Evolutionary conservation across 2,797 vertebrate species (phyloP).

Genomic region (Huso huso): DNA sequence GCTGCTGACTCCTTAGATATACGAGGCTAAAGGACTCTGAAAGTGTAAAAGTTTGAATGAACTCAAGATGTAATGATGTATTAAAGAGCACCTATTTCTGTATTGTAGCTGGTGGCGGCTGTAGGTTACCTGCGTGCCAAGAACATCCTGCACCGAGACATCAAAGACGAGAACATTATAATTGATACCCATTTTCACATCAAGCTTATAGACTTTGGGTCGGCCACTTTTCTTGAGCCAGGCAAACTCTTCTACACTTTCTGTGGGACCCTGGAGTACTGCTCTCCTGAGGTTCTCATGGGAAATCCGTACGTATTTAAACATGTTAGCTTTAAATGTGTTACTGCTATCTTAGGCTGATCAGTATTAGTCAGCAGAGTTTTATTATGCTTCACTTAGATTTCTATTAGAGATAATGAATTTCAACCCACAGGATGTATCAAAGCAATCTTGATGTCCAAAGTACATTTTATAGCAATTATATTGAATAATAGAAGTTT

Average conservation of each 20-base stretch:
- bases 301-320: slow-evolving; percentile 78
- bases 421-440: no score
- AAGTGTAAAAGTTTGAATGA: no score
- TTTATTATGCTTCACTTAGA: no score
- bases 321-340: not conserved
- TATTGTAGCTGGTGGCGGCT: slow-evolving; percentile 77
- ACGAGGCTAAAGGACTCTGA: no score
- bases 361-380: no score
- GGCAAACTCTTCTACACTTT: slow-evolving; percentile 82
- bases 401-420: no score
- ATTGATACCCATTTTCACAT: slow-evolving; percentile 83
- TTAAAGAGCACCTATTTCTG: not conserved
- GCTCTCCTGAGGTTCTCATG: slow-evolving; percentile 86
- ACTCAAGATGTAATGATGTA: no score
- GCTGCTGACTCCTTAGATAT: no score
- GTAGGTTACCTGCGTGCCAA: slow-evolving; percentile 72
- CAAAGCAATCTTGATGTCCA: no score
- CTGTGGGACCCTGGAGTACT: slow-evolving; percentile 90
- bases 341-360: no score
- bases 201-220: slow-evolving; percentile 88
- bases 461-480: no score
- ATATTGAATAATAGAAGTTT: no score
- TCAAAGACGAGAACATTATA: slow-evolving; percentile 95
- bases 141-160: slow-evolving; percentile 81
- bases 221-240: slow-evolving; percentile 71